These are phyloP conservation scores for Brassicogethes aeneus DNA, from an alignment of 2,888 invertebrate species.

Conservation along the genomic window DNA sequence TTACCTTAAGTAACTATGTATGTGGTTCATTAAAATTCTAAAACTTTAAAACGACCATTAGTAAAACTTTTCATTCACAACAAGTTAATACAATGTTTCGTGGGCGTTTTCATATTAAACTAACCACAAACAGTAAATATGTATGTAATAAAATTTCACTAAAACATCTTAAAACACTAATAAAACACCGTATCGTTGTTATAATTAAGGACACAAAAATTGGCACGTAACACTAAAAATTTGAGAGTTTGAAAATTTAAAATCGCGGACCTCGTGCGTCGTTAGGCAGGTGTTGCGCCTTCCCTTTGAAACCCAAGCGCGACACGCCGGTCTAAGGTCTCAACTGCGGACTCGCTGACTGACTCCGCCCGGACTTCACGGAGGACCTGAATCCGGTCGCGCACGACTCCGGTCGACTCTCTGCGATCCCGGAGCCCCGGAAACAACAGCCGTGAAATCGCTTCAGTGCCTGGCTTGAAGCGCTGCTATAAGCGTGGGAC, in stretches of 20 bases:
- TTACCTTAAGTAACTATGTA: no score
- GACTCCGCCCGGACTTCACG: conserved; percentile 38
- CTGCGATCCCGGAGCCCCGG: conserved; percentile 23
- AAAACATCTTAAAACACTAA: neutral
- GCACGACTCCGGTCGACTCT: conserved; percentile 17
- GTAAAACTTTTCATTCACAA: no score
- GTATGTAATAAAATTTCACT: no score
- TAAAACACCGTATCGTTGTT: conserved; percentile 13
- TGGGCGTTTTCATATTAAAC: neutral
- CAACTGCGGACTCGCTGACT: conserved; percentile 36
- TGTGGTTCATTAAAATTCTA: no score
- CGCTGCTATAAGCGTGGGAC: no score
- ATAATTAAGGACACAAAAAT: conserved; percentile 14
- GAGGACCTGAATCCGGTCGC: conserved; percentile 23
- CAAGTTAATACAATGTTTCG: no score
- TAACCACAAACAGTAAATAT: no score
- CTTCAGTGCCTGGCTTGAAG: no score
- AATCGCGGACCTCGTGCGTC: conserved; percentile 18
- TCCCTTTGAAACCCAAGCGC: conserved; percentile 22
- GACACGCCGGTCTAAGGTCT: conserved; percentile 25
- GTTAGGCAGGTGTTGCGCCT: conserved; percentile 31
- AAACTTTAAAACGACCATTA: no score
- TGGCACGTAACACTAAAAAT: conserved; percentile 11
- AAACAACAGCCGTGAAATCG: conserved; percentile 26
- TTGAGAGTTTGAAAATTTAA: neutral